phyloP scores from a whole-genome alignment of 2,113 vertebrate genomes.

The Aix galericulata region DNA sequence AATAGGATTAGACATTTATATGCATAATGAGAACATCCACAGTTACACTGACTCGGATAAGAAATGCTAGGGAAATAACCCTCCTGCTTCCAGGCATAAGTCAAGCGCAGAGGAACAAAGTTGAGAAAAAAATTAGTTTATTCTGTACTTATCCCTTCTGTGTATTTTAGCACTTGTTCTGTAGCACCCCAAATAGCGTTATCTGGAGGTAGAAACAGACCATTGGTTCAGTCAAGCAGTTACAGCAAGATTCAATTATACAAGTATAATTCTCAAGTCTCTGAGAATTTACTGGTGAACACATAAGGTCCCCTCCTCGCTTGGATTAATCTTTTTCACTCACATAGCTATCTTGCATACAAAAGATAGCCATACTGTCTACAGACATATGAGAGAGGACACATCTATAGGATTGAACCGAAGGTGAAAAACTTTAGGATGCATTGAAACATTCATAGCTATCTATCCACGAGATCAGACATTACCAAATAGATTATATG shows the following conservation, averaged over 20 bases:
- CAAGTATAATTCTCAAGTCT: background rate
- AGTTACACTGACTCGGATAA: background rate
- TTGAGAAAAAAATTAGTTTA: background rate
- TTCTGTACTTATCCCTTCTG: background rate
- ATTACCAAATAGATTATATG: background rate
- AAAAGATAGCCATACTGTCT: background rate
- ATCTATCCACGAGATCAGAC: background rate
- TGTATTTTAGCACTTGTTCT: background rate
- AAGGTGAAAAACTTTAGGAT: background rate
- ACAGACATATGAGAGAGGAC: background rate
- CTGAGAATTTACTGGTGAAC: background rate
- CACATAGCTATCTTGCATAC: background rate
- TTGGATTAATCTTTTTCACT: background rate
- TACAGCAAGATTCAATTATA: background rate
- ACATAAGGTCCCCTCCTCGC: background rate
- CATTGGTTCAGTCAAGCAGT: background rate
- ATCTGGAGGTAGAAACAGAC: background rate
- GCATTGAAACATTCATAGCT: background rate
- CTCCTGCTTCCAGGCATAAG: background rate
- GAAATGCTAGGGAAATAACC: conserved; percentile 20
- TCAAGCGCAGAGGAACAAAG: background rate
- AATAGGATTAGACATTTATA: conserved; percentile 51
- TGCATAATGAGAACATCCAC: conserved; percentile 38
- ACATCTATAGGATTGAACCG: background rate
- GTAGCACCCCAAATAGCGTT: background rate